Evolutionary conservation across 2,113 vertebrate genomes (phyloP).

Genomic region (Myotis yumanensis): DNA sequence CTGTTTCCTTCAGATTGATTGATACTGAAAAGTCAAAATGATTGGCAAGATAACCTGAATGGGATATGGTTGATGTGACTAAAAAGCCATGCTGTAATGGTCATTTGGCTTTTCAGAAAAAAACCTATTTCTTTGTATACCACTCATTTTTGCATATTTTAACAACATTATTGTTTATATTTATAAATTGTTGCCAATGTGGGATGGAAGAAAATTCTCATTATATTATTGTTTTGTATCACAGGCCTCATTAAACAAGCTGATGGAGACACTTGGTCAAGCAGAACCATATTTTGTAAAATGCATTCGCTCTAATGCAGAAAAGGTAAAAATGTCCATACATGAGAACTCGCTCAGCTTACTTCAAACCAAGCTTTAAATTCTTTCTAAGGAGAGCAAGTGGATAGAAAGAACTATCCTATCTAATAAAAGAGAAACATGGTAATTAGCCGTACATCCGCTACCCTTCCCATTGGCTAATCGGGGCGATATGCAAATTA

Average conservation of each 20-base stretch:
- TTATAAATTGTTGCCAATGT: not conserved
- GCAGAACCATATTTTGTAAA: constrained; percentile 99
- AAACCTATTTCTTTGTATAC: not conserved
- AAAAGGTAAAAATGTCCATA: constrained; percentile 89
- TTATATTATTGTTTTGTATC: constrained; percentile 60
- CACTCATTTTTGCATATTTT: constrained; percentile 35
- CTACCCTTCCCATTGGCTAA: no score
- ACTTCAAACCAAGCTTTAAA: constrained; percentile 40
- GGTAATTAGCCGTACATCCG: no score
- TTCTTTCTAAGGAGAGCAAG: not conserved
- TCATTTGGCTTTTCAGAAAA: constrained; percentile 48
- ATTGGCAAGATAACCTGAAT: not conserved
- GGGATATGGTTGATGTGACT: not conserved
- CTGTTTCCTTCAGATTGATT: not conserved
- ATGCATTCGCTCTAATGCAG: constrained; percentile 98
- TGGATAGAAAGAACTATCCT: not conserved
- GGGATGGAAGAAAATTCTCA: constrained; percentile 23
- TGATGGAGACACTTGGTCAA: constrained; percentile 98
- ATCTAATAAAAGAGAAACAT: no score
- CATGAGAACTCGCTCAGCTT: not conserved
- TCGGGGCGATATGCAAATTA: no score
- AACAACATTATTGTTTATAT: not conserved
- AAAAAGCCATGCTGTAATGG: not conserved
- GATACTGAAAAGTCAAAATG: not conserved
- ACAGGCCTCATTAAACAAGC: constrained; percentile 95